Evolutionary conservation across 2,113 vertebrate species (phyloP), one percentile per base, ranked within the genome.

Genomic region (Uropsilus gracilis): DNA sequence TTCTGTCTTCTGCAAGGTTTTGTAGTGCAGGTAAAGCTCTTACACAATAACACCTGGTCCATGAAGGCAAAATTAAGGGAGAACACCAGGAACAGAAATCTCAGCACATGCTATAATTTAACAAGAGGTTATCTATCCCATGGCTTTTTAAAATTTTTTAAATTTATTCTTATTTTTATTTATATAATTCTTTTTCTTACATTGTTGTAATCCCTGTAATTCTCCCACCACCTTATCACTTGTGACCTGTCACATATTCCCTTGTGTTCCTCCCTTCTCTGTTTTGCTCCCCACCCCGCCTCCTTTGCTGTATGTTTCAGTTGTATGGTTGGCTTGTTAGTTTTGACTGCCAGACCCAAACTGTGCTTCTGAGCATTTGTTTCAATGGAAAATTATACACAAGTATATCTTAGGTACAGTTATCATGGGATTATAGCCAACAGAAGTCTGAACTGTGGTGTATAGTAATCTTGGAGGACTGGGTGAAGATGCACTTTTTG

Each of bases 21-120:
- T 72, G 24, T 0, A 22, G 3, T 46, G 20, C 32, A 68, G 81
- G 11, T 20, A 72, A 85, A 85, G 46, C 66, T 12, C 17, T 1
- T 5, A 55, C 28, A 92, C 8, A 17, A 6, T 57, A 32, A 30
- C 55, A 68, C 69, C 61, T 37, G n/a, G 48, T 48, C 48, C 6
- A 63, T 34, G 55, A 89, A 88, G 83, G 8, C 20, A 93, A 82
- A 39, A 55, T 44, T 46, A 42, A 42, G n/a, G n/a, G 86, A 96
- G 63, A 84, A 90, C 88, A 66, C 17, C 20, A 69, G 30, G 34
- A 82, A 81, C 13, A 14, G 18, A n/a, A 39, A 50, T 61, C 53
- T 92, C 44, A 80, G 22, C 9, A 42, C 78, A 37, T 63, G 86
- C 46, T 92, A 8, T 48, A 73, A 57, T 2, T 63, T 81, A 92